Base-by-base conservation (phyloP, 2,113 vertebrate genomes). In the Catharus fuscescens region DNA sequence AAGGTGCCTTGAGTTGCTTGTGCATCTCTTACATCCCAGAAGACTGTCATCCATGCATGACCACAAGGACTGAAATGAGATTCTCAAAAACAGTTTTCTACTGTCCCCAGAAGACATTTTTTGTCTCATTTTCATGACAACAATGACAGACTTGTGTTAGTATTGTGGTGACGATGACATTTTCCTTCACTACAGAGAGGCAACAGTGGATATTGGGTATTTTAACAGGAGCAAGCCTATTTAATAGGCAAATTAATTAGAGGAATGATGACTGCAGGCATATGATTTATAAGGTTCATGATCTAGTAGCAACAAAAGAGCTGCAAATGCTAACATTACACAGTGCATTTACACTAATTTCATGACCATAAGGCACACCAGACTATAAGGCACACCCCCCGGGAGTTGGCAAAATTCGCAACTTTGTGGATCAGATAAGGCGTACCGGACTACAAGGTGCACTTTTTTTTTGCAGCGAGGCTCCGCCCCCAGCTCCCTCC, bases 101-200 rank as follows among this genome's bases (percentile, higher is more conserved):
- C 29, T n/a, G 42, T 42, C 19, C 28, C 8, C 29, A 66, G 40
- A 2, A 88, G 23, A 54, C 2, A 5, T 8, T 44, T 50, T 29
- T 29, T 2, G 18, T 26, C 52, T 82, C 18, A 15, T 21, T 65
- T 77, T 73, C 24, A 13, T 42, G 29, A 29, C 18, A 14, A 28
- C 50, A 14, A 57, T 32, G 34, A 40, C 14, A 65, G 44, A 16
- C 0, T 0, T 24, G 4, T 34, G 10, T 60, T 48, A 26, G 4
- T n/a, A 17, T 5, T 44, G 20, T 3, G n/a, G 17, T 26, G 66
- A 66, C 38, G 40, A 59, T 59, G 23, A 8, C 13, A 21, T 14
- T 73, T 10, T 80, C 9, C 21, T 25, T 77, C 21, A 4, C 17
- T 56, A 13, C 7, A 57, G n/a, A 69, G 29, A 48, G 8, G 16